Base-by-base conservation (phyloP, 2,797 vertebrate genomes). In the Jordanella pulchra region DNA sequence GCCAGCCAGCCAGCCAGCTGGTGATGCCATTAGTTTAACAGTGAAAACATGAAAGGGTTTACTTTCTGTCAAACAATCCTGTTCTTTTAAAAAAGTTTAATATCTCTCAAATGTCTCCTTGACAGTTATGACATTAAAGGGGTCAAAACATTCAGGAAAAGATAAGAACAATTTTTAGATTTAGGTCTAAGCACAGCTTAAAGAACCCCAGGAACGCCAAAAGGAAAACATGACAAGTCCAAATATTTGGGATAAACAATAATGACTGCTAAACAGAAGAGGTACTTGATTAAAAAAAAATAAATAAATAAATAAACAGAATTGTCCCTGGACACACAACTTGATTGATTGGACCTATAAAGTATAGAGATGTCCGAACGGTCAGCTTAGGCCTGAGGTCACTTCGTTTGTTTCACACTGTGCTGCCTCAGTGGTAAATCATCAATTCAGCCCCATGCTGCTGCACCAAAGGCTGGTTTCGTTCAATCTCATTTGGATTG, bases 401-500 rank as follows among this genome's bases (percentile, higher is more conserved):
- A 90, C 73, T 80, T 65, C 51, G 35, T 42, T 77, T 7, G 54
- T 83, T 79, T 84, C 79, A 85, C 71, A 58, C 65, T 53, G 72
- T 81, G 79, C 68, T 75, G 74, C 72, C n/a, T 63, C 55, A 14
- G 65, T 0, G 27, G 61, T 65, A 25, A 5, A 25, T 18, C 79
- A 9, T 79, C 70, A 72, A 63, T 81, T 80, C 74, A 75, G 63
- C 78, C 67, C 35, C 0, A 51, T 44, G 56, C 71, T 64, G 67
- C 73, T 71, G 25, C 72, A 32, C 3, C 72, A 58, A 65, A 82
- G 72, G 84, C 81, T 64, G 82, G 81, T 89, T 90, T 85, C 76
- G 80, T 88, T 90, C 86, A 88, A 78, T 72, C 73, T 87, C 60
- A 86, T 91, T 89, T 86, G 69, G 78, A 84, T 89, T 80, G 80